Base-by-base conservation (phyloP, 2,888 invertebrate genomes). In the Acrobasis repandana region DNA sequence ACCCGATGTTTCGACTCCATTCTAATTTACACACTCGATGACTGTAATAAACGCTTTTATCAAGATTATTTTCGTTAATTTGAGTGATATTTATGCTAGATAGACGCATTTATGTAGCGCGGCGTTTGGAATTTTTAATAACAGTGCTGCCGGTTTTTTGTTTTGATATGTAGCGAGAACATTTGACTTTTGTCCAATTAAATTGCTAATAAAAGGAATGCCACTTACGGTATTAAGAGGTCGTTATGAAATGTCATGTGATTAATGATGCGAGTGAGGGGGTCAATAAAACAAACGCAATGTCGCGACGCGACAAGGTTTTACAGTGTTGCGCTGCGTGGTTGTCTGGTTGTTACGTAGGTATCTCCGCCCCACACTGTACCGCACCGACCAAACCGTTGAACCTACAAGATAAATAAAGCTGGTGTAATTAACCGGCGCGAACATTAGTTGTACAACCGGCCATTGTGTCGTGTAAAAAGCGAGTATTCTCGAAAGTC, bases 371-470 rank as follows among this genome's bases (percentile, higher is more conserved):
- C 62, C 51, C 60, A 61, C 36, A 64, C 65, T 60, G 52, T 62
- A 52, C 47, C 61, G 61, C 63, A 63, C 63, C 67, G 65, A 61
- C 71, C 71, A 71, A 71, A 74, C 69, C 75, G 72, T 76, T 66
- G 68, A 50, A 58, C 28, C 28, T 28, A 8, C 49, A 58, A 58
- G 62, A 71, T 81, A 83, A 86, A 85, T 80, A 85, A 78, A 83
- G 77, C 81, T 69, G 73, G 74, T 80, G 87, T 86, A 86, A 89
- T 88, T 86, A 88, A 82, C 81, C 80, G 80, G 80, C 79, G 82
- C 80, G 83, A 84, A 86, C 82, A 87, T 88, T 89, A 88, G 85
- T 87, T 88, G 86, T 86, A 83, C 85, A 87, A 85, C 84, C 81
- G 79, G 80, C 81, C 76, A 83, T 86, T 85, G 86, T 88, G 86